Percentiles rank a stretch among this genome's conserved stretches.
Evolutionary conservation across 2,888 invertebrate genomes (phyloP).

Genomic region (Hyposoter dolosus): DNA sequence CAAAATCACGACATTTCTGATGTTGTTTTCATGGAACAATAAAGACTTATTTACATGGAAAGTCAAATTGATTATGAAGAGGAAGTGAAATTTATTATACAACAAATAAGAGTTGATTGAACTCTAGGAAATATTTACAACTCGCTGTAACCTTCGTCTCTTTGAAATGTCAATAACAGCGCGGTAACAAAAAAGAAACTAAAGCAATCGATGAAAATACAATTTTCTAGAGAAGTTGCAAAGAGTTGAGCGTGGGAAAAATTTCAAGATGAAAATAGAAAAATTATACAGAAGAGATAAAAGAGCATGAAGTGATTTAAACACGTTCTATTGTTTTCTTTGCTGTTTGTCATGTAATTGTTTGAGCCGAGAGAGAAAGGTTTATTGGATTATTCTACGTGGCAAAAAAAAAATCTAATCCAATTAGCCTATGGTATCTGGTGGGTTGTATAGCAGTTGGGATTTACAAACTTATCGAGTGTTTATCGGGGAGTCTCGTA

Average conservation of each 20-base stretch:
- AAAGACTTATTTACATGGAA: conserved; percentile 54
- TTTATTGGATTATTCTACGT: conserved; percentile 66
- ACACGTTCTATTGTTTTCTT: background rate
- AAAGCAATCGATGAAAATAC: background rate
- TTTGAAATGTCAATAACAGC: background rate
- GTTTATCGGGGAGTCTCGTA: conserved; percentile 72
- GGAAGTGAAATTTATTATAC: background rate
- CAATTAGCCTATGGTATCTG: conserved; percentile 78
- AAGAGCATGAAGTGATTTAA: conserved; percentile 22
- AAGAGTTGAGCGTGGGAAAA: background rate
- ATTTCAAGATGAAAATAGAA: background rate
- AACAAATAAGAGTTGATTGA: background rate
- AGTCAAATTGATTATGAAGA: background rate
- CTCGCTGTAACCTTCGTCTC: background rate
- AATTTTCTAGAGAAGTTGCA: background rate
- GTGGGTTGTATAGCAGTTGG: conserved; percentile 72
- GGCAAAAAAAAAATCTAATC: conserved; percentile 75
- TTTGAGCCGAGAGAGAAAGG: conserved; percentile 32
- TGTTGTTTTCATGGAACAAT: background rate
- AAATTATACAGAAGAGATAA: conserved; percentile 45
- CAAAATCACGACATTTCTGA: conserved; percentile 9
- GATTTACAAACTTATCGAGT: conserved; percentile 77
- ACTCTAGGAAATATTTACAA: background rate
- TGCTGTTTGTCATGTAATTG: background rate
- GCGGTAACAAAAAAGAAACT: background rate